Evolutionary conservation across 2,113 vertebrate genomes (phyloP).

Genomic region (Pogona vitticeps): DNA sequence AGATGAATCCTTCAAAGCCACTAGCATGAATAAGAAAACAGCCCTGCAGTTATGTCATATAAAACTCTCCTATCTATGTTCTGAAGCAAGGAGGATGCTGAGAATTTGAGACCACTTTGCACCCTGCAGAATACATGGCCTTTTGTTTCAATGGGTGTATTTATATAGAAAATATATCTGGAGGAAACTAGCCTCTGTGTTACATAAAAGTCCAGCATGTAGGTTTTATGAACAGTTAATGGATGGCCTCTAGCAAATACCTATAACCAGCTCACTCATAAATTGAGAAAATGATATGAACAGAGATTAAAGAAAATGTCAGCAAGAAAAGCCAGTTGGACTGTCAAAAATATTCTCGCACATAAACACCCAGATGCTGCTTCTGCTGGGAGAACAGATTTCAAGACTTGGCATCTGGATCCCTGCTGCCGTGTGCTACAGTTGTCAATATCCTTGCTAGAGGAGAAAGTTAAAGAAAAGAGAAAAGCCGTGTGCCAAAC

Average conservation of each 20-base stretch:
- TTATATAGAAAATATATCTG: not conserved
- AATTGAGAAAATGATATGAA: conserved; percentile 38
- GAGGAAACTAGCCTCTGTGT: not conserved
- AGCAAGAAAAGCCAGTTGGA: conserved; percentile 42
- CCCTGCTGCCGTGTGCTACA: not conserved
- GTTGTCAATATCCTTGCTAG: conserved; percentile 11
- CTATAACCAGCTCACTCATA: conserved; percentile 41
- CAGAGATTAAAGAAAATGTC: conserved; percentile 44
- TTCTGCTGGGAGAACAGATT: conserved; percentile 45
- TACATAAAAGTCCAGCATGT: conserved; percentile 6
- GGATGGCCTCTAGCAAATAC: not conserved
- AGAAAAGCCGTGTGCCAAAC: conserved; percentile 28
- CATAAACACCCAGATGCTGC: conserved; percentile 21
- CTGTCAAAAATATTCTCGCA: conserved; percentile 13
- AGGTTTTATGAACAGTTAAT: conserved; percentile 43
- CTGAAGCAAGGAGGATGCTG: not conserved
- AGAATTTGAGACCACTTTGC: not conserved
- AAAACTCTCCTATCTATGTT: not conserved
- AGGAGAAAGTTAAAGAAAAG: conserved; percentile 36
- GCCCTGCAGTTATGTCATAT: not conserved
- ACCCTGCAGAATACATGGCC: accelerated
- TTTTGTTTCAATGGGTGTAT: not conserved
- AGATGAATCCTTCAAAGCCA: not conserved
- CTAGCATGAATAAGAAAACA: not conserved
- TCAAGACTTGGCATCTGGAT: conserved; percentile 30